Evolutionary conservation across 2,888 invertebrate species (phyloP).

Genomic region (Lampropteryx suffumata): DNA sequence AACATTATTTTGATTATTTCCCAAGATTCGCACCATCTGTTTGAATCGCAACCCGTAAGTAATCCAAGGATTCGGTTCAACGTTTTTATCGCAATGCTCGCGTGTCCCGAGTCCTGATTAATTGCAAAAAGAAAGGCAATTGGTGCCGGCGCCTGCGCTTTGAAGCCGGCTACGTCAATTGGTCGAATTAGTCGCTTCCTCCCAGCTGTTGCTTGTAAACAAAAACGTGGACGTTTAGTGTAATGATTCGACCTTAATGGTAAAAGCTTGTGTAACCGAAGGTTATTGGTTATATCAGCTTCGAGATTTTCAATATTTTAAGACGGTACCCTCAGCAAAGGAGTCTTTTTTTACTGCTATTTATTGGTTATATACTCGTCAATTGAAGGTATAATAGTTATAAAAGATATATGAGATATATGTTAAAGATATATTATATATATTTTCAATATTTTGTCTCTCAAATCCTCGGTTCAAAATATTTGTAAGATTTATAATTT

Average conservation of each 20-base stretch:
- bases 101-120: constrained; percentile 24
- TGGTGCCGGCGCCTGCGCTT: constrained; percentile 35
- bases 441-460: too few relatives aligned
- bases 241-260: constrained; percentile 6
- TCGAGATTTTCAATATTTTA: too few relatives aligned
- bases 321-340: too few relatives aligned
- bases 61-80: constrained; percentile 6
- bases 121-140: constrained; percentile 46
- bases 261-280: background rate
- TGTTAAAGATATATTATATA: too few relatives aligned
- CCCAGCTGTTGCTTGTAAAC: constrained; percentile 36
- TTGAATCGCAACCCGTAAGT: constrained; percentile 3
- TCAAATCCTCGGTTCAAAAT: too few relatives aligned
- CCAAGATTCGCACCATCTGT: background rate
- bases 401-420: too few relatives aligned
- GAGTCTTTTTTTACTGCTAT: too few relatives aligned
- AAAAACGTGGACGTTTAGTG: constrained; percentile 29
- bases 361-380: too few relatives aligned
- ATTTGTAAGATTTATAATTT: too few relatives aligned
- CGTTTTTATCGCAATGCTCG: constrained; percentile 15
- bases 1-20: background rate
- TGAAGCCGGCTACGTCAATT: constrained; percentile 50
- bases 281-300: too few relatives aligned
- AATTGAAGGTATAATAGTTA: too few relatives aligned
- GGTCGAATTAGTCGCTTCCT: constrained; percentile 49